Percentiles rank a stretch among this genome's conserved stretches.
These are phyloP conservation scores for Euclidia mi DNA, from an alignment of 2,888 invertebrate genomes.

Conservation along the genomic window DNA sequence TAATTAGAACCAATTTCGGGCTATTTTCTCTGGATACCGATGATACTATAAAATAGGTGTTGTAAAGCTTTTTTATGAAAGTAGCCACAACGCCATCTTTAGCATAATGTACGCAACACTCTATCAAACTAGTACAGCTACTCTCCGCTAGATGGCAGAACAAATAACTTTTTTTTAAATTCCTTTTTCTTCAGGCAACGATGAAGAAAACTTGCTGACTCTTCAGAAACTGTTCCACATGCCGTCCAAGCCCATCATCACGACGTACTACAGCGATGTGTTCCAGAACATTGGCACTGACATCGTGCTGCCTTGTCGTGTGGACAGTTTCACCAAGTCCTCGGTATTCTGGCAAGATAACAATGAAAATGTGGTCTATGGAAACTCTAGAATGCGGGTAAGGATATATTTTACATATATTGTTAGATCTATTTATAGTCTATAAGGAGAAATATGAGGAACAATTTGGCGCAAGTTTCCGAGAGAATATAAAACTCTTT, in stretches of 20 bases:
- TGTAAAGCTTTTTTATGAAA: too few species aligned
- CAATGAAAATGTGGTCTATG: slow-evolving; percentile 86
- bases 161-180: neutral
- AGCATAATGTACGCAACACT: too few species aligned
- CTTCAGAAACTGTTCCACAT: slow-evolving; percentile 79
- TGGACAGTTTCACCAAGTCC: slow-evolving; percentile 91
- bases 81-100: too few species aligned
- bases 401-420: slow-evolving; percentile 24
- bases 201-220: slow-evolving; percentile 68
- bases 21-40: too few species aligned
- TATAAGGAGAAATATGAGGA: too few species aligned
- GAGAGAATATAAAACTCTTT: too few species aligned
- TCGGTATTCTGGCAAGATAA: slow-evolving; percentile 92
- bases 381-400: slow-evolving; percentile 86
- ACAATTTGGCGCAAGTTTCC: too few species aligned
- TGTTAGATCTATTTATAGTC: too few species aligned
- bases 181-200: slow-evolving; percentile 54
- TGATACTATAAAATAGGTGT: too few species aligned
- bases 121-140: too few species aligned
- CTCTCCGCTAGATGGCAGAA: slow-evolving; percentile 25
- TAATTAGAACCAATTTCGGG: too few species aligned
- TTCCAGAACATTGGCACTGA: slow-evolving; percentile 91
- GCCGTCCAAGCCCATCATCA: slow-evolving; percentile 86
- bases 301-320: slow-evolving; percentile 92
- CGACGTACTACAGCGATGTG: slow-evolving; percentile 85